Evolutionary conservation across 2,888 invertebrate genomes (phyloP).

Genomic region (Xanthia togata): DNA sequence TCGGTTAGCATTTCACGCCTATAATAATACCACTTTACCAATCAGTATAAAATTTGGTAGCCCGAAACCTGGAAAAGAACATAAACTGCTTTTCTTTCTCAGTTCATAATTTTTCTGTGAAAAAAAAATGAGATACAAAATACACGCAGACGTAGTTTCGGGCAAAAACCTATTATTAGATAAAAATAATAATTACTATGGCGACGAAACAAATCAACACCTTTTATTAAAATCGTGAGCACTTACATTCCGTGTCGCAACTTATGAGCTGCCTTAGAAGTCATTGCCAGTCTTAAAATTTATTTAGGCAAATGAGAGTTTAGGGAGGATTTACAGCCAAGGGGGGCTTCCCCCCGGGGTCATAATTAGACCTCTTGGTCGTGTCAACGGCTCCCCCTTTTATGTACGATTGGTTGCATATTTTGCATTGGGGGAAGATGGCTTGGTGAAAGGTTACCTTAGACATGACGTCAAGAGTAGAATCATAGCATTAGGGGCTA

Average conservation of each 20-base stretch:
- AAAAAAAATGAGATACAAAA: not conserved
- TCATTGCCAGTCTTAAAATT: slow-evolving; percentile 23
- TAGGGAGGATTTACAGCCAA: slow-evolving; percentile 17
- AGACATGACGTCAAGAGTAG: no score
- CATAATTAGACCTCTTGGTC: slow-evolving; percentile 29
- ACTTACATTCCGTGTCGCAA: not conserved
- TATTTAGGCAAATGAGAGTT: slow-evolving; percentile 50
- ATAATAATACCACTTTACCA: not conserved
- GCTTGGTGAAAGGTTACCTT: not conserved
- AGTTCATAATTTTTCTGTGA: not conserved
- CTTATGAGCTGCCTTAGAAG: slow-evolving; percentile 16
- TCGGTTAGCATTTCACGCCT: not conserved
- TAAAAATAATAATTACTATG: not conserved
- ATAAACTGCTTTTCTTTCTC: not conserved
- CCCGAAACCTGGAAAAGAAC: not conserved
- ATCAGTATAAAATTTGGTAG: not conserved
- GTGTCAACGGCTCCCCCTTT: not conserved
- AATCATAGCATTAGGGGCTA: no score
- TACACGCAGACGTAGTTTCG: not conserved
- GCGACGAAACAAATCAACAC: not conserved
- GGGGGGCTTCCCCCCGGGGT: not conserved
- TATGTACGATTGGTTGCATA: slow-evolving; percentile 8
- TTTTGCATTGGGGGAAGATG: not conserved
- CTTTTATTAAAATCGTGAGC: not conserved
- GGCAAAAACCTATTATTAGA: not conserved